phyloP scores from a whole-genome alignment of 2,797 vertebrate genomes.

The Trematomus bernacchii region DNA sequence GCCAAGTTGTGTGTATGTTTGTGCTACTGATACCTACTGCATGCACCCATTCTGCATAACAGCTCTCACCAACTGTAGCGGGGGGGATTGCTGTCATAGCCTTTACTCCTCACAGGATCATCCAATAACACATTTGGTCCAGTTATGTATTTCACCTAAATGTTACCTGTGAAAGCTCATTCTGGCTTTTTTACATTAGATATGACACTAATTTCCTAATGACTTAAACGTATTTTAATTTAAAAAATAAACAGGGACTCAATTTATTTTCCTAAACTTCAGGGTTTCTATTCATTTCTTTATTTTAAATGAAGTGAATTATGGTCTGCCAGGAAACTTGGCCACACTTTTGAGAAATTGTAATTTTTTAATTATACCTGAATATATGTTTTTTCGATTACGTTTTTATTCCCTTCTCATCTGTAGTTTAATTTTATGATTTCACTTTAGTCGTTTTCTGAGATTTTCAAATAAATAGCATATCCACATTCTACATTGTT shows the following conservation, averaged over 20 bases:
- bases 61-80: slow-evolving; percentile 6
- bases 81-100: not conserved
- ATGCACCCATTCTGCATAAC: slow-evolving; percentile 29
- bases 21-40: slow-evolving; percentile 52
- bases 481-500: not conserved
- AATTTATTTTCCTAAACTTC: not conserved
- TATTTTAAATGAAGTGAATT: not conserved
- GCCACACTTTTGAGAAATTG: not conserved
- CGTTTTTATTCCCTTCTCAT: not conserved
- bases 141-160: not conserved
- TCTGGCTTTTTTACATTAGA: not conserved
- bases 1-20: slow-evolving; percentile 67
- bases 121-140: not conserved
- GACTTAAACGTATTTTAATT: not conserved
- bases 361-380: not conserved
- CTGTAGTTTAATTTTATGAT: not conserved
- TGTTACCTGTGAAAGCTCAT: not conserved
- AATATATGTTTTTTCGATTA: not conserved
- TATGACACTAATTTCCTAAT: not conserved
- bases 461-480: not conserved
- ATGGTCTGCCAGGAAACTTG: not conserved
- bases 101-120: slow-evolving; percentile 1
- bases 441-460: not conserved
- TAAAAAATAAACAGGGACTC: not conserved
- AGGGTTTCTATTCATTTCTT: not conserved